These are phyloP conservation scores for Chironomus striatipennis DNA, from an alignment of 1,140 invertebrate genomes.

Conservation along the genomic window DNA sequence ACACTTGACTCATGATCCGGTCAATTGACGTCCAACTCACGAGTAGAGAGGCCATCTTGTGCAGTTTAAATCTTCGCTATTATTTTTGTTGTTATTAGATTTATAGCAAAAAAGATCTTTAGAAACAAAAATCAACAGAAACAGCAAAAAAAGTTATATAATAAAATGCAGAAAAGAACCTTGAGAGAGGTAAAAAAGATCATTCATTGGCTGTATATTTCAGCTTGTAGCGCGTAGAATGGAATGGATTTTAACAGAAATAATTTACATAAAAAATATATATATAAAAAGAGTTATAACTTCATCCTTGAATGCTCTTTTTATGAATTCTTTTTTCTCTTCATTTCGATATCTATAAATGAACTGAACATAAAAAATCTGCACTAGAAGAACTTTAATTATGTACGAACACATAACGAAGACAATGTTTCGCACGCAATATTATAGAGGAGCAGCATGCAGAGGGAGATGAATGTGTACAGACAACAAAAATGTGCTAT, in stretches of 20 bases:
- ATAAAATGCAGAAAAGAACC: background rate
- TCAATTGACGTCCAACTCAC: too few species aligned
- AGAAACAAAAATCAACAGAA: background rate
- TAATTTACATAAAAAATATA: background rate
- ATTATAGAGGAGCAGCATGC: background rate
- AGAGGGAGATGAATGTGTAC: too few species aligned
- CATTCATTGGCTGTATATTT: too few species aligned
- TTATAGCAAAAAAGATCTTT: background rate
- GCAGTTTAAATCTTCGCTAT: too few species aligned
- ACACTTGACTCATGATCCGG: too few species aligned
- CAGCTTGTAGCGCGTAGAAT: constrained; percentile 1
- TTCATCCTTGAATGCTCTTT: background rate
- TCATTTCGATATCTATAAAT: background rate
- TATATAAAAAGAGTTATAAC: background rate
- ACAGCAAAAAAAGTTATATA: background rate
- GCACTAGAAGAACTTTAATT: too few species aligned
- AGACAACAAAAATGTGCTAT: background rate
- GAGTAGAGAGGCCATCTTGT: too few species aligned
- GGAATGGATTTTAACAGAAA: background rate
- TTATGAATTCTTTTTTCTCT: background rate
- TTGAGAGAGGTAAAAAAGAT: background rate
- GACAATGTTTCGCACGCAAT: background rate
- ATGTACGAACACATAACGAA: background rate
- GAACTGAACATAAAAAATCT: background rate
- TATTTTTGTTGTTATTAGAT: too few species aligned